Conservation (phyloP, 2,888 invertebrate genomes). For the Augiades crinisus region DNA sequence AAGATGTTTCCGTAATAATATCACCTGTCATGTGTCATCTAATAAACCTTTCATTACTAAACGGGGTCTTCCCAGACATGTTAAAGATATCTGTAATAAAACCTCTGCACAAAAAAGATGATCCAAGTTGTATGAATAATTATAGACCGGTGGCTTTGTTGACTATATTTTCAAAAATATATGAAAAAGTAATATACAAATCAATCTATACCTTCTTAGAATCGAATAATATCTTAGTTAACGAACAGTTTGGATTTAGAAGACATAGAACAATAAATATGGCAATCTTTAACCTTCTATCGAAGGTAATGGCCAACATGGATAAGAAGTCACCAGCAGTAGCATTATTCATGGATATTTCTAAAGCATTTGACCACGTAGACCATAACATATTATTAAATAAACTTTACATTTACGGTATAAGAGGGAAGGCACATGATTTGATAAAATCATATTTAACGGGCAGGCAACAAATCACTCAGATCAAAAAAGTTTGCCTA, state of each 20-base stretch:
- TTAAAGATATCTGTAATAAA: not conserved
- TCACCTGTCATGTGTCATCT: not conserved
- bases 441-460: not conserved
- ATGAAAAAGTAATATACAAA: not conserved
- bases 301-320: not conserved
- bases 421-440: not conserved
- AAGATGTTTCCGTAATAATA: not conserved
- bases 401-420: not conserved
- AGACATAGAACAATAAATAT: not conserved
- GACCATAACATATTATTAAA: not conserved
- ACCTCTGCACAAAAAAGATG: not conserved
- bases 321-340: not conserved
- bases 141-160: not conserved
- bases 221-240: not conserved
- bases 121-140: not conserved
- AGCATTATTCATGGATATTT: not conserved
- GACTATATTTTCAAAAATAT: not conserved
- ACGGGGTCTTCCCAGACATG: not conserved
- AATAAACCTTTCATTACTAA: not conserved
- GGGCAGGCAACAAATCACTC: not conserved
- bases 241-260: constrained; percentile 1
- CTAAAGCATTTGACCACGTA: not conserved
- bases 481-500: not conserved
- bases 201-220: not conserved
- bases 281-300: not conserved